These are phyloP conservation scores for Notodonta dromedarius DNA, from an alignment of 2,888 invertebrate genomes.

Conservation along the genomic window DNA sequence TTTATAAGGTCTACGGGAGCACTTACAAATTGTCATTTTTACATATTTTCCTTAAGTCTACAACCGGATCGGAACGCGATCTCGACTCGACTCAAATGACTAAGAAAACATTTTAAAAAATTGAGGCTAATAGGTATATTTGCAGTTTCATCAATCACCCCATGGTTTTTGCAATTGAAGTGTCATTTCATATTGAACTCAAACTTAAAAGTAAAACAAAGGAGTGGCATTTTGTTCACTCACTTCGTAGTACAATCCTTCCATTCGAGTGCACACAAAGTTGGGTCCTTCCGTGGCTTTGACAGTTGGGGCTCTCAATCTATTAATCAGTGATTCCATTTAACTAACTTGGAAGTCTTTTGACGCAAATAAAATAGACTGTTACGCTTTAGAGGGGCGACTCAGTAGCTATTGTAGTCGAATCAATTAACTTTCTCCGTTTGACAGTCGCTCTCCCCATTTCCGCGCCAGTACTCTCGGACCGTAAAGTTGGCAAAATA, in stretches of 20 bases:
- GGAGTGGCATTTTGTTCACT: conserved; percentile 32
- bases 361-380: conserved; percentile 54
- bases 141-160: not conserved
- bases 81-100: no score
- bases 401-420: conserved; percentile 44
- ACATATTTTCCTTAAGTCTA: no score
- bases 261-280: conserved; percentile 43
- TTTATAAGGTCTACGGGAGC: no score
- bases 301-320: conserved; percentile 47
- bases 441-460: conserved; percentile 47
- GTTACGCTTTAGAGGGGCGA: conserved; percentile 44
- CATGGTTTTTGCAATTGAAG: conserved; percentile 11
- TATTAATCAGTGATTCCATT: conserved; percentile 57
- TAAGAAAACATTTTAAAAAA: no score
- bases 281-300: conserved; percentile 45
- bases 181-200: conserved; percentile 34
- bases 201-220: conserved; percentile 35
- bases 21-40: no score
- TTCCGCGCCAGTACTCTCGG: conserved; percentile 42
- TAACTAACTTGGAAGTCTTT: conserved; percentile 52
- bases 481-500: conserved; percentile 44
- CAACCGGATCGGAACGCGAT: no score
- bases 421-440: conserved; percentile 59
- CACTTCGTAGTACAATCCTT: conserved; percentile 37
- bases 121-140: no score